phyloP scores from a whole-genome alignment of 2,113 vertebrate species.

The Scomber colias region DNA sequence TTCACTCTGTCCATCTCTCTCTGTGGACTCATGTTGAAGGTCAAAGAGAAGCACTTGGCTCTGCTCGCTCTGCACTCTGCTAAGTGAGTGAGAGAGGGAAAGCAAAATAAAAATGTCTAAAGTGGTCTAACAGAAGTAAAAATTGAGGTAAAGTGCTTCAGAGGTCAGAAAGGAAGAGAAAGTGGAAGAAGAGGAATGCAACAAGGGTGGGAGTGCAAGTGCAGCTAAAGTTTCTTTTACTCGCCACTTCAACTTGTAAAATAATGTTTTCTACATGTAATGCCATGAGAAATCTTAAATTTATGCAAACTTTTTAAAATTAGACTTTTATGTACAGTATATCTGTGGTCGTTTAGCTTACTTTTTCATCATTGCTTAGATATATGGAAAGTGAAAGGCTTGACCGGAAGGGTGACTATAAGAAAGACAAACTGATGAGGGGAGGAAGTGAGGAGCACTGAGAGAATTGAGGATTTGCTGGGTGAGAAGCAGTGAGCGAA shows the following conservation, averaged over 20 bases:
- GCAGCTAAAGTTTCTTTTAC: background rate
- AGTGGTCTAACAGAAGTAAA: constrained; percentile 36
- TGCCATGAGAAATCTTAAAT: background rate
- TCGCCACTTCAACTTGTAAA: background rate
- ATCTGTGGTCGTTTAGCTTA: background rate
- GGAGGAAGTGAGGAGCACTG: constrained; percentile 8
- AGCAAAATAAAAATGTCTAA: constrained; percentile 35
- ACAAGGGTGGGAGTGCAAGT: background rate
- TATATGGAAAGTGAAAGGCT: background rate
- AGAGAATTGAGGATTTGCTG: constrained; percentile 24
- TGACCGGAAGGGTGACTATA: background rate
- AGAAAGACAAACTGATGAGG: background rate
- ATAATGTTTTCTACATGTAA: background rate
- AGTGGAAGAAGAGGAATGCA: background rate
- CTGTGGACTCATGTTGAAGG: constrained; percentile 59
- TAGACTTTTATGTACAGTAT: background rate
- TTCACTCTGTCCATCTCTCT: constrained; percentile 36
- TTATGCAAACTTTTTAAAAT: background rate
- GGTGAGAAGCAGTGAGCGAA: constrained; percentile 36
- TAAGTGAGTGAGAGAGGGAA: constrained; percentile 36
- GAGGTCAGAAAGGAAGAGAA: background rate
- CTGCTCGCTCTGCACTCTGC: constrained; percentile 32
- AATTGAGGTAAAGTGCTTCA: background rate
- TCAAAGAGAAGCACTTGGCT: constrained; percentile 57
- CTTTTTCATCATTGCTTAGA: constrained; percentile 19